phyloP scores from a whole-genome alignment of 2,113 vertebrate genomes.

The Camelus bactrianus region DNA sequence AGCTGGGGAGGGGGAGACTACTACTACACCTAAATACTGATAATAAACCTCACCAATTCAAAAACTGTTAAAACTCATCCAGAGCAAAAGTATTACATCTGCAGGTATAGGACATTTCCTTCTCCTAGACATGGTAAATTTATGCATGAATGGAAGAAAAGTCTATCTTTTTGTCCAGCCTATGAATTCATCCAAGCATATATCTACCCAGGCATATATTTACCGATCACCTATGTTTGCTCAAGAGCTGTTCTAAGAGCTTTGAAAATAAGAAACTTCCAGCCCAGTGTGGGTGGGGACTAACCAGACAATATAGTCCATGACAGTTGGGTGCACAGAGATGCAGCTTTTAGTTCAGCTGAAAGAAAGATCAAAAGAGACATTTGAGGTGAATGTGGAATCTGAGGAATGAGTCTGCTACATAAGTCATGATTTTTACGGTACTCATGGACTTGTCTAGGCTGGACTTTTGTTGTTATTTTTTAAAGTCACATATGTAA shows the following conservation, averaged over 20 bases:
- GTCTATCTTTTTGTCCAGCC: neutral
- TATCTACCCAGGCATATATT: constrained; percentile 1
- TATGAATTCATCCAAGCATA: constrained; percentile 31
- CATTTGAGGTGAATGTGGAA: neutral
- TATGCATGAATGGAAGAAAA: neutral
- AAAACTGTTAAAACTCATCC: neutral
- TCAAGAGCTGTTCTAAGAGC: neutral
- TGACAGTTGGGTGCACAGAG: neutral
- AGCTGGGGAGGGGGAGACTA: neutral
- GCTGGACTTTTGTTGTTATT: neutral
- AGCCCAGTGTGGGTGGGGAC: neutral
- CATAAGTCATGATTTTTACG: neutral
- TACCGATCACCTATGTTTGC: neutral
- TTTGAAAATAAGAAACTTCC: constrained; percentile 31
- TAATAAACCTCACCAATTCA: constrained; percentile 14
- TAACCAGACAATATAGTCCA: neutral
- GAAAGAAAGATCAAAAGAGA: neutral
- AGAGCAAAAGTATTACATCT: neutral
- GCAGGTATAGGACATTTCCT: neutral
- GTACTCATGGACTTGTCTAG: neutral
- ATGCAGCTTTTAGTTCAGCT: neutral
- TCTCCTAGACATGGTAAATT: neutral
- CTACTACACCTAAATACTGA: neutral
- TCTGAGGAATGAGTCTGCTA: neutral
- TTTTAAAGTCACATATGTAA: neutral